phyloP scores from a whole-genome alignment of 2,888 invertebrate species.

The Dryococelus australis region DNA sequence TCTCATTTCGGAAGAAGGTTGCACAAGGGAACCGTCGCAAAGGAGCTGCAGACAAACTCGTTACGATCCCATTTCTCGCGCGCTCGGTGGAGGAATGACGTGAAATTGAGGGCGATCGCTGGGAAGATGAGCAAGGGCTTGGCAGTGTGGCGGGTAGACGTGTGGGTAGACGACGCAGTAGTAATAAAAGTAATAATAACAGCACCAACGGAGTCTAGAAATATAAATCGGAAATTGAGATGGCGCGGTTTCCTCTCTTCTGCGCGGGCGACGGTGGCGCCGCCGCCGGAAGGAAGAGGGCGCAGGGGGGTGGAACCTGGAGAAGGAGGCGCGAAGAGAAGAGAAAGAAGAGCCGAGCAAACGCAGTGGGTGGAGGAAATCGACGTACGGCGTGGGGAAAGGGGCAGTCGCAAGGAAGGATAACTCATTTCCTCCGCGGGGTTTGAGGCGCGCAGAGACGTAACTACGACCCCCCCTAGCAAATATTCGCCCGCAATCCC shows the following conservation, averaged over 20 bases:
- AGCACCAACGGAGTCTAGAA: not conserved
- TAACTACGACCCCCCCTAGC: not conserved
- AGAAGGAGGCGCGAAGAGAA: not conserved
- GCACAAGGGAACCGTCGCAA: not conserved
- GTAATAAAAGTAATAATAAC: not conserved
- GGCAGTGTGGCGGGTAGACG: not conserved
- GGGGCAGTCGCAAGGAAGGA: not conserved
- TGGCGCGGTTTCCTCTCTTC: not conserved
- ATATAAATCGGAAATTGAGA: constrained; percentile 16
- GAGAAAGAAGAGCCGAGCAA: not conserved
- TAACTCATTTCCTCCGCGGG: not conserved
- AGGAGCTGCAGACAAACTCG: not conserved
- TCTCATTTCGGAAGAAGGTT: too few relatives aligned
- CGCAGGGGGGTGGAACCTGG: too few relatives aligned
- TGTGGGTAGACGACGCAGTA: not conserved
- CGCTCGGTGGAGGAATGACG: not conserved
- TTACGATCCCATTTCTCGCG: not conserved
- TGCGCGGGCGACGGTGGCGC: not conserved
- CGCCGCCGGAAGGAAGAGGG: not conserved
- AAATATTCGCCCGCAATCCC: constrained; percentile 16
- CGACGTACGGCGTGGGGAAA: not conserved
- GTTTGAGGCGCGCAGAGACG: not conserved
- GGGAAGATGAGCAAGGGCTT: not conserved
- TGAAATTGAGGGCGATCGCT: not conserved
- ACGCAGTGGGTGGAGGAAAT: not conserved